Base-by-base conservation (phyloP, 2,113 vertebrate species). In the Hystrix cristata region DNA sequence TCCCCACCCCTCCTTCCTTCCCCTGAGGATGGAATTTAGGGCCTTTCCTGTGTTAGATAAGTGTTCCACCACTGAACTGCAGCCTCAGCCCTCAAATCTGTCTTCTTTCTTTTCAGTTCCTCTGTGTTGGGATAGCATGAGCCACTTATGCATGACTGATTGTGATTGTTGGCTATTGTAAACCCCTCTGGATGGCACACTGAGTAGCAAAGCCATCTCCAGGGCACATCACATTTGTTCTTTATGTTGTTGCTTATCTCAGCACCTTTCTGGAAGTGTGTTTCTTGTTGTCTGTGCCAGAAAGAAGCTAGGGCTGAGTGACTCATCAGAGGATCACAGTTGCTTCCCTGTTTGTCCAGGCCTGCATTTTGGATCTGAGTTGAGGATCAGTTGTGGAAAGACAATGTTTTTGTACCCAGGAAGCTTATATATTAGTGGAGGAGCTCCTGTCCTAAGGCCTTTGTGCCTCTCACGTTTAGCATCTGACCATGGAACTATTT, bases 31-130 rank as follows among this genome's bases (percentile, higher is more conserved):
- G 46, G 74, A 76, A 76, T 43, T 46, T 27, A 53, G 48, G 48
- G 29, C 48, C 31, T 53, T 79, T 78, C 13, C 4, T 43, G 7
- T 55, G 51, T 55, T 53, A 31, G 15, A 48, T 29, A 79, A 31
- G 29, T 53, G 46, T 8, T 31, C 51, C 16, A 55, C 76, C 51
- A 53, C 31, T 79, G 48, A 79, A 12, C 76, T 79, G 9, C 76
- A 79, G 76, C 29, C 51, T 15, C 31, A 19, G 51, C 76, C 14
- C 76, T 55, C 29, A 55, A 86, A 92, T 69, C 81, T 94, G 89
- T 91, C 96, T 97, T 98, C 55, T 80, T 78, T 90, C 96, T 94
- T 96, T 92, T 80, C 16, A 29, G 95, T 34, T 88, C 23, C 9
- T 43, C 53, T 46, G 27, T 51, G 38, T 85, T 55, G 76, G 94